These are phyloP conservation scores for Meriones unguiculatus DNA, from an alignment of 2,113 vertebrate genomes.

Conservation along the genomic window DNA sequence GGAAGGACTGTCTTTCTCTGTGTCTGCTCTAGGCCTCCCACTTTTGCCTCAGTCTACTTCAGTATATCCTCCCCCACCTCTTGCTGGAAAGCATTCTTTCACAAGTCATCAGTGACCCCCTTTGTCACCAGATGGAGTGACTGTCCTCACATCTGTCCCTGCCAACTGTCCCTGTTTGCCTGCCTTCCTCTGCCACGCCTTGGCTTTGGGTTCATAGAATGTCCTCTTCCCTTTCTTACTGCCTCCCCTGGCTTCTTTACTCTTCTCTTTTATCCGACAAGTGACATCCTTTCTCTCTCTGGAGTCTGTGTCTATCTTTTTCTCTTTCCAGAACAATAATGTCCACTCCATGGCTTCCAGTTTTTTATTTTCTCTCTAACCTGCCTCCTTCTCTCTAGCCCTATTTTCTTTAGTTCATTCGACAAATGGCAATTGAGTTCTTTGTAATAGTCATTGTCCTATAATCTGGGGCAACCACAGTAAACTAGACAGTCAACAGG, in stretches of 20 bases:
- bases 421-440: background rate
- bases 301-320: constrained; percentile 1
- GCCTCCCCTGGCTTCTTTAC: background rate
- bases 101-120: constrained; percentile 33
- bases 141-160: constrained; percentile 34
- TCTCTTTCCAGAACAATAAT: background rate
- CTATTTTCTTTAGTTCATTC: background rate
- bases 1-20: constrained; percentile 12
- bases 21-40: constrained; percentile 19
- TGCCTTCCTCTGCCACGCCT: background rate
- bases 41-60: background rate
- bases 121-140: constrained; percentile 29
- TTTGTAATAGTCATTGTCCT: constrained; percentile 2
- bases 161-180: background rate
- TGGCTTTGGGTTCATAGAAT: background rate
- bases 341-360: background rate
- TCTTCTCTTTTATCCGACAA: background rate
- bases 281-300: background rate
- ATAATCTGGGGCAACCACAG: background rate
- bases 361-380: background rate
- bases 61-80: background rate
- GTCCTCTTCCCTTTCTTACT: background rate
- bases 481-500: constrained; percentile 12
- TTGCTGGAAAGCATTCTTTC: constrained; percentile 6
- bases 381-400: background rate